A percentile compares a stretch with the other conserved stretches of the same genome.
These are phyloP conservation scores for Cryptotermes secundus DNA, from an alignment of 1,140 invertebrate species.

Conservation along the genomic window DNA sequence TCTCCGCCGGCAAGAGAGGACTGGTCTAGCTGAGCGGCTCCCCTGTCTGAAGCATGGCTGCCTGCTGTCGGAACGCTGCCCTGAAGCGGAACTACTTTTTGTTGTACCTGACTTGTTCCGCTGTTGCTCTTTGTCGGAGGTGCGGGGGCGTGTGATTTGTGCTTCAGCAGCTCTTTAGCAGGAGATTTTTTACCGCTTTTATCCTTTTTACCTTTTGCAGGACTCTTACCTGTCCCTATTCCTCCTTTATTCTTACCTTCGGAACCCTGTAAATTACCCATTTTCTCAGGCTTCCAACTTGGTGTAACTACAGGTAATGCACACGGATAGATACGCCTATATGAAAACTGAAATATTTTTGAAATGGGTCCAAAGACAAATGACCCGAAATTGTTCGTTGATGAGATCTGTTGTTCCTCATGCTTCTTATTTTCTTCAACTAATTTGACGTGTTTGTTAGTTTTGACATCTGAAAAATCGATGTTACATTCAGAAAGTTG, in stretches of 20 bases:
- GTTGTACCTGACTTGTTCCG: no score
- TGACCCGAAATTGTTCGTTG: not conserved
- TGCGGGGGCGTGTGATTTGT: not conserved
- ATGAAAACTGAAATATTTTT: constrained; percentile 4
- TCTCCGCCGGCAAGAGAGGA: not conserved
- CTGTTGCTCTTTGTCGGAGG: not conserved
- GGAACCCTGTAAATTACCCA: constrained; percentile 34
- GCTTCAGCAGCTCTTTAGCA: not conserved
- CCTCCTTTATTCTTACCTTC: constrained; percentile 23
- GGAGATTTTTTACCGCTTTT: constrained; percentile 18
- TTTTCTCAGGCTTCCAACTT: not conserved
- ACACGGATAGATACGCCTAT: not conserved
- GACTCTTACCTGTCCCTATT: constrained; percentile 28
- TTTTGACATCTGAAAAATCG: not conserved
- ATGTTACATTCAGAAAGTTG: not conserved
- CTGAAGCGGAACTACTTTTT: constrained; percentile 8
- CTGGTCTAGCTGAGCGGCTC: not conserved
- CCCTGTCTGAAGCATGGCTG: not conserved
- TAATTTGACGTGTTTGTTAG: not conserved
- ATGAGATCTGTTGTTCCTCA: not conserved
- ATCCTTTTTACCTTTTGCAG: constrained; percentile 32
- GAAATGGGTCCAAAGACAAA: constrained; percentile 8
- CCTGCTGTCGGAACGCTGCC: not conserved
- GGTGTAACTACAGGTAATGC: not conserved
- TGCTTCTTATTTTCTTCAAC: no score